These are phyloP conservation scores for Porites divaricata DNA, from an alignment of 92 coral and sea anemone species.

Conservation along the genomic window DNA sequence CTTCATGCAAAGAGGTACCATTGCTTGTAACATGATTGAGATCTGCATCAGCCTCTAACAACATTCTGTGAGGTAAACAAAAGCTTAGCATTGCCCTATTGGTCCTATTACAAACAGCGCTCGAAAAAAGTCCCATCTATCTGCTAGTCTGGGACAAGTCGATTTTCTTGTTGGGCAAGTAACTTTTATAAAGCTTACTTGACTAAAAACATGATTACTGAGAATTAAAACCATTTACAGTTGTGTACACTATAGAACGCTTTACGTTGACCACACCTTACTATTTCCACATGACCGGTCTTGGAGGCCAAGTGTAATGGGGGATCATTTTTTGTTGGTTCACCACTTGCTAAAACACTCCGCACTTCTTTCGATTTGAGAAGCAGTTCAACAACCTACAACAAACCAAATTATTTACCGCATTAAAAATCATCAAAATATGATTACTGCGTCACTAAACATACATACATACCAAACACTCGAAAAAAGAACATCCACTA, in stretches of 20 bases:
- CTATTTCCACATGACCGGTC: slow-evolving; percentile 94
- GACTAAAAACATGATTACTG: no score
- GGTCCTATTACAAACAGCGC: not conserved
- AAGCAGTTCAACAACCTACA: slow-evolving; percentile 81
- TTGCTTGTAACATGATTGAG: slow-evolving; percentile 80
- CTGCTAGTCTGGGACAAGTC: no score
- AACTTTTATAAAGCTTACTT: no score
- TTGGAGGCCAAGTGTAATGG: slow-evolving; percentile 95
- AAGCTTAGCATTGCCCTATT: no score
- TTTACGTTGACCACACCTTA: slow-evolving; percentile 56
- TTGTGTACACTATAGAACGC: no score
- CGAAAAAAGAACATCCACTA: no score
- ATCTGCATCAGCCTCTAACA: slow-evolving; percentile 88
- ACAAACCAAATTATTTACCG: not conserved
- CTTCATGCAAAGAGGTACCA: slow-evolving; percentile 93
- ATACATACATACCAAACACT: no score
- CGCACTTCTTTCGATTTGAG: slow-evolving; percentile 69
- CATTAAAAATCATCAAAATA: not conserved
- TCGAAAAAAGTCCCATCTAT: no score
- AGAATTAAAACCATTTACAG: no score
- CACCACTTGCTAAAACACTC: slow-evolving; percentile 65
- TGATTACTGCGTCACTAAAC: not conserved
- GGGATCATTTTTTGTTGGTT: slow-evolving; percentile 73
- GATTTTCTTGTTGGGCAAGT: no score
- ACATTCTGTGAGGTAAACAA: slow-evolving; percentile 58